Conservation (phyloP, 64 coral and sea anemone species). For the Montipora efflorescens region DNA sequence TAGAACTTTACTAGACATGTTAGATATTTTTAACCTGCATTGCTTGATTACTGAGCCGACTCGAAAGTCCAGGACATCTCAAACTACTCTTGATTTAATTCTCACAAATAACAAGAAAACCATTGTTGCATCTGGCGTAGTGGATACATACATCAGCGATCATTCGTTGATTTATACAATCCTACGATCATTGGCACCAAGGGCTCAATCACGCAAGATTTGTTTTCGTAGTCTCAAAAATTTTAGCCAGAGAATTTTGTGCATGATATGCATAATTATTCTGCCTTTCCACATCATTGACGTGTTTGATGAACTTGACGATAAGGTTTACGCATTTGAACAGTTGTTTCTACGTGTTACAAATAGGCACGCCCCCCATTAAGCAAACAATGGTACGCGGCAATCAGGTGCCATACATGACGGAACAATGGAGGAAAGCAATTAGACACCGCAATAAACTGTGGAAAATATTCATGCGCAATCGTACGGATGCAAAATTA, state of each 20-base stretch:
- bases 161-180: conserved; percentile 62
- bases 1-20: conserved; percentile 39
- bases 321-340: conserved; percentile 62
- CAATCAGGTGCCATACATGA: conserved; percentile 31
- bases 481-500: conserved; percentile 69
- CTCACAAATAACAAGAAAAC: conserved; percentile 40
- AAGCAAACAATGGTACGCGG: conserved; percentile 22
- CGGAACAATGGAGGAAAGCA: conserved; percentile 68
- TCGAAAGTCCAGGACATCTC: conserved; percentile 48
- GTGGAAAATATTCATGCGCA: conserved; percentile 58
- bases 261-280: conserved; percentile 16
- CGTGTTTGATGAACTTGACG: conserved; percentile 63
- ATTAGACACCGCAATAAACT: conserved; percentile 57
- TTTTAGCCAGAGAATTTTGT: conserved; percentile 46
- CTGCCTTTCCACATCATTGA: conserved; percentile 52
- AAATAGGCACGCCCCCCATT: conserved; percentile 42
- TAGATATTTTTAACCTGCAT: conserved; percentile 56
- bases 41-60: conserved; percentile 56
- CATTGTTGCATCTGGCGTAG: conserved; percentile 31
- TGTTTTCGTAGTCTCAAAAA: conserved; percentile 41
- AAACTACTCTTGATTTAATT: conserved; percentile 69
- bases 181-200: conserved; percentile 14
- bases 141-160: conserved; percentile 54
- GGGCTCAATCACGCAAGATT: conserved; percentile 18
- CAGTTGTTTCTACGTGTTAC: conserved; percentile 27